These are phyloP conservation scores for Drosophila simulans DNA, from an alignment of 1,140 invertebrate species.

Conservation along the genomic window DNA sequence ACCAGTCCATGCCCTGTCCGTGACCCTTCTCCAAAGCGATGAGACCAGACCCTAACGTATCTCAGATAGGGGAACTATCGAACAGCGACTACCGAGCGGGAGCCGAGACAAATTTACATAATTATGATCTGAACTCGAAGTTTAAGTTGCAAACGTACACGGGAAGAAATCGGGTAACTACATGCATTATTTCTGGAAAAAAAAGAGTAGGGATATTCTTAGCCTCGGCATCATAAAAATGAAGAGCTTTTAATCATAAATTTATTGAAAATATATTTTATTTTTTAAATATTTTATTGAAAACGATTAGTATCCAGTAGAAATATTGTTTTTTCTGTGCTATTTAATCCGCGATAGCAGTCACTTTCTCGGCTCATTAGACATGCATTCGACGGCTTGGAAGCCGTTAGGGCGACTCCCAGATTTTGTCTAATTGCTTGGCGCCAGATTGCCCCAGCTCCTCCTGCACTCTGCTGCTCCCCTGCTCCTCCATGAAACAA, in stretches of 20 bases:
- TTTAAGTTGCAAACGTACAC: constrained; percentile 20
- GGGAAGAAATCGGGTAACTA: not conserved
- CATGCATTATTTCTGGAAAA: too few species aligned
- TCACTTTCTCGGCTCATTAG: constrained; percentile 79
- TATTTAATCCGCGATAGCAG: constrained; percentile 14
- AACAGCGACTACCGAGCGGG: constrained; percentile 63
- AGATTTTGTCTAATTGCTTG: constrained; percentile 79
- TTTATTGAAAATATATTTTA: too few species aligned
- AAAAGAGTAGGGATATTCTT: too few species aligned
- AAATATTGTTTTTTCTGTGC: constrained; percentile 17
- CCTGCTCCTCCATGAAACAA: not conserved
- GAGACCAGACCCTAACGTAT: constrained; percentile 12
- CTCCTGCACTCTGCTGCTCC: too few species aligned
- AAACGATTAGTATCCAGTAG: not conserved
- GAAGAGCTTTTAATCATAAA: not conserved
- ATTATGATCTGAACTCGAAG: constrained; percentile 59
- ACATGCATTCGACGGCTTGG: constrained; percentile 68
- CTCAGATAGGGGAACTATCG: constrained; percentile 44
- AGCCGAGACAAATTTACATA: constrained; percentile 71
- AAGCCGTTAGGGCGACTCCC: constrained; percentile 69
- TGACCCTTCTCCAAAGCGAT: constrained; percentile 6
- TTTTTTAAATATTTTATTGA: too few species aligned
- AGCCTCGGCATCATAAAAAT: too few species aligned
- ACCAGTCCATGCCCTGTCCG: not conserved
- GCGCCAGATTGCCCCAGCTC: constrained; percentile 42